Percentiles rank a stretch among this genome's conserved stretches.
Evolutionary conservation across 2,797 vertebrate species (phyloP).

Genomic region (Platyrinchus mystaceus): DNA sequence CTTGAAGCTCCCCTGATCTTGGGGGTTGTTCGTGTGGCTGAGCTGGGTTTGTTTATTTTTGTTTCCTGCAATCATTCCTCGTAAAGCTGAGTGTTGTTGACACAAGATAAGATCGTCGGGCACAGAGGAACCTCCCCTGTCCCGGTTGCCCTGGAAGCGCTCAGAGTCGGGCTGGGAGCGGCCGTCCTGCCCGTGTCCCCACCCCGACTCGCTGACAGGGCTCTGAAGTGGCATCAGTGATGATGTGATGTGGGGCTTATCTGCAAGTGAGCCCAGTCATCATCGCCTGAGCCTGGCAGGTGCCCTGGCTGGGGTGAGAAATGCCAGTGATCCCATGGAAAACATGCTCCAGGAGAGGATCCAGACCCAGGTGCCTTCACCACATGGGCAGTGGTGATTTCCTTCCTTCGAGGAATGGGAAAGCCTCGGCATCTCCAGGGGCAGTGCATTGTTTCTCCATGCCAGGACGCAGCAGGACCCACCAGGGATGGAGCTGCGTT

Average conservation of each 20-base stretch:
- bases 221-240: not conserved
- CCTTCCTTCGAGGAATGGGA: not conserved
- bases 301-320: not conserved
- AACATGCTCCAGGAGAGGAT: fast-evolving
- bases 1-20: not conserved
- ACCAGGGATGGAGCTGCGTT: not conserved
- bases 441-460: not conserved
- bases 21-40: not conserved
- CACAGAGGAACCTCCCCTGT: not conserved
- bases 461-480: fast-evolving
- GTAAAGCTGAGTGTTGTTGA: not conserved
- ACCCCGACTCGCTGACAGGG: not conserved
- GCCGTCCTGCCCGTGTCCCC: not conserved
- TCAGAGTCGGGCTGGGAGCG: not conserved
- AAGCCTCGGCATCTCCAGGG: fast-evolving
- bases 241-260: not conserved
- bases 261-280: not conserved
- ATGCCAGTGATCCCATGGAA: not conserved
- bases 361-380: fast-evolving
- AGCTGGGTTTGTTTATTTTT: not conserved
- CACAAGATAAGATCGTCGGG: not conserved
- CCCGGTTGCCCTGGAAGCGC: not conserved
- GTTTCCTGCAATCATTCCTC: not conserved
- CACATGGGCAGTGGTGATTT: not conserved
- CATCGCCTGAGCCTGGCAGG: fast-evolving